Evolutionary conservation across 1,140 invertebrate species (phyloP).

Genomic region (Bombus sylvicola): DNA sequence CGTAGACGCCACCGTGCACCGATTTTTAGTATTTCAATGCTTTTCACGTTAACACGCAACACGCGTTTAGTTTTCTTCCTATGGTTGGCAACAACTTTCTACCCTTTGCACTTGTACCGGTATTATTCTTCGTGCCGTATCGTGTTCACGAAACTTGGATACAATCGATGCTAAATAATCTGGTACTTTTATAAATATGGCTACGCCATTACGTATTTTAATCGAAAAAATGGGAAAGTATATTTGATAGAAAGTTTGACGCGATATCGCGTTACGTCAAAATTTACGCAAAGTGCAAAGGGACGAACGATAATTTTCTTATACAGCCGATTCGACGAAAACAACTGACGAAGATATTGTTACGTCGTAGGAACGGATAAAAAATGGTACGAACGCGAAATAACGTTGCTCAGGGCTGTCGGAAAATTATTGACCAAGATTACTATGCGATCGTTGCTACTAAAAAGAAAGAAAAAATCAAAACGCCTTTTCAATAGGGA

Average conservation of each 20-base stretch:
- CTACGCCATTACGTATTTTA: neutral
- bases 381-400: neutral
- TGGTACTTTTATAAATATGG: neutral
- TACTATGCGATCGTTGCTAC: neutral
- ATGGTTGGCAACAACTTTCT: neutral
- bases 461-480: neutral
- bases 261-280: neutral
- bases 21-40: neutral
- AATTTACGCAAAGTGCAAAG: neutral
- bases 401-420: neutral
- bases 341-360: neutral
- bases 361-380: neutral
- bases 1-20: neutral
- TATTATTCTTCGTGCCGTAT: neutral
- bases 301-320: neutral
- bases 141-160: too few species aligned
- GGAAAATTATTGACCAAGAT: neutral
- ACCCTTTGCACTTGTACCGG: neutral
- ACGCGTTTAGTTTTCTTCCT: neutral
- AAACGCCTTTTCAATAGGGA: neutral
- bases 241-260: too few species aligned
- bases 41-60: conserved; percentile 3
- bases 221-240: too few species aligned
- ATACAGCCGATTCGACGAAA: neutral
- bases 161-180: neutral